phyloP scores from a whole-genome alignment of 2,113 vertebrate genomes.

The Thryonomys swinderianus region DNA sequence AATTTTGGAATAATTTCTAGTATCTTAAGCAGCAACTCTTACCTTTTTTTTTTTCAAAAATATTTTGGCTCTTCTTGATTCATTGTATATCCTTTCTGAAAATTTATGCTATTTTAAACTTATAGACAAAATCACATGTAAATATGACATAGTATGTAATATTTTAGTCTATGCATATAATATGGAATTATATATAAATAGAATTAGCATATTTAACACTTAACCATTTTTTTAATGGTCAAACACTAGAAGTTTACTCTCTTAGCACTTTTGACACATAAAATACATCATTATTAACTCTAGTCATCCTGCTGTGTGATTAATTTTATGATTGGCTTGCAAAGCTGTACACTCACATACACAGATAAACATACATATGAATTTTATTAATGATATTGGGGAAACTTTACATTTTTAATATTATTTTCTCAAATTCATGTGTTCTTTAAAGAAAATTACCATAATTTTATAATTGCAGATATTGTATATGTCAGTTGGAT shows the following conservation, averaged over 20 bases:
- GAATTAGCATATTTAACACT: neutral
- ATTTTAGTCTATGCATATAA: neutral
- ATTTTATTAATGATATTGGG: neutral
- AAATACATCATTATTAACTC: neutral
- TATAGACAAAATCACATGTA: neutral
- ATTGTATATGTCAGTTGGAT: neutral
- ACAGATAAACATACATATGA: neutral
- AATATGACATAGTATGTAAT: neutral
- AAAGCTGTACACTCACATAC: neutral
- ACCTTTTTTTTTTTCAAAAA: neutral
- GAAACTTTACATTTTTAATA: neutral
- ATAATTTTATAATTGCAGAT: neutral
- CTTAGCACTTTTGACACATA: neutral
- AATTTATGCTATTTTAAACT: constrained; percentile 8
- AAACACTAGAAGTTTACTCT: neutral
- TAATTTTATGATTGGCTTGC: constrained; percentile 36
- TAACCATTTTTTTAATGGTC: neutral
- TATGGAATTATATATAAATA: neutral
- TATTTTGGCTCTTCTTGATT: neutral
- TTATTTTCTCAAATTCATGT: neutral
- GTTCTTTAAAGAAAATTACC: neutral
- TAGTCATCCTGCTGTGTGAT: neutral
- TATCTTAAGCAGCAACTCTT: neutral
- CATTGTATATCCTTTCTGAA: neutral
- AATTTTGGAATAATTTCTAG: neutral